phyloP scores from a whole-genome alignment of 1,140 invertebrate genomes.

The Drosophila pachea region DNA sequence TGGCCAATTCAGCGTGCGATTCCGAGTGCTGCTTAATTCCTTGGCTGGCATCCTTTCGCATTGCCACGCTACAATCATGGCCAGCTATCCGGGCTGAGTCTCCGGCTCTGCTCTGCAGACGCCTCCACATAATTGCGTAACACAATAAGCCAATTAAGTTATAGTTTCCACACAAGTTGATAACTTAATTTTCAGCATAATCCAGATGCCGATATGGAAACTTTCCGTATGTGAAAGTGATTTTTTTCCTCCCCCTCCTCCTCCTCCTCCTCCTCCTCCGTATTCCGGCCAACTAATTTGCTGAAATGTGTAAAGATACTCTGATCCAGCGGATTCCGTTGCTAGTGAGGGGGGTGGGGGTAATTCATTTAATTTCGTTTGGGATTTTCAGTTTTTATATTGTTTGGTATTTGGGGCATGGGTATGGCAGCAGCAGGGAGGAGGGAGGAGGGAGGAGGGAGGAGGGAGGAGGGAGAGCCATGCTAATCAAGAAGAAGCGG shows the following conservation, averaged over 20 bases:
- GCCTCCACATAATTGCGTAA: conserved; percentile 51
- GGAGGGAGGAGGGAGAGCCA: conserved; percentile 34
- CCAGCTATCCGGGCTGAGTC: conserved; percentile 2
- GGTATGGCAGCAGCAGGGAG: background rate
- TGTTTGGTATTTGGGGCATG: conserved; percentile 3
- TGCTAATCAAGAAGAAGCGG: conserved; percentile 69
- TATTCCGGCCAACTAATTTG: conserved; percentile 46
- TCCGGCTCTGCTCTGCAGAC: background rate
- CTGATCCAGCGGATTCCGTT: background rate
- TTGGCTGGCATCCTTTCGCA: conserved; percentile 6
- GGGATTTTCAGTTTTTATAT: conserved; percentile 34
- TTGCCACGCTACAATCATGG: conserved; percentile 3
- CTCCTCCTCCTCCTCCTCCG: background rate
- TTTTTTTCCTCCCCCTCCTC: conserved; percentile 1
- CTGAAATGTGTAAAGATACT: conserved; percentile 26
- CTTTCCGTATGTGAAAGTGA: conserved; percentile 14
- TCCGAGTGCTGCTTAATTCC: background rate
- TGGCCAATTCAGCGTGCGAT: background rate
- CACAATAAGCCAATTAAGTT: conserved; percentile 59
- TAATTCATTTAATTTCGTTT: conserved; percentile 65
- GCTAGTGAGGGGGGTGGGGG: conserved; percentile 9
- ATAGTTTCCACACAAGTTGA: conserved; percentile 52
- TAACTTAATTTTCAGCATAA: conserved; percentile 59
- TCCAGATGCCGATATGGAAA: conserved; percentile 36
- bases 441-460: too few relatives aligned